Base-by-base conservation (phyloP, 2,797 vertebrate genomes). In the Gila robusta region DNA sequence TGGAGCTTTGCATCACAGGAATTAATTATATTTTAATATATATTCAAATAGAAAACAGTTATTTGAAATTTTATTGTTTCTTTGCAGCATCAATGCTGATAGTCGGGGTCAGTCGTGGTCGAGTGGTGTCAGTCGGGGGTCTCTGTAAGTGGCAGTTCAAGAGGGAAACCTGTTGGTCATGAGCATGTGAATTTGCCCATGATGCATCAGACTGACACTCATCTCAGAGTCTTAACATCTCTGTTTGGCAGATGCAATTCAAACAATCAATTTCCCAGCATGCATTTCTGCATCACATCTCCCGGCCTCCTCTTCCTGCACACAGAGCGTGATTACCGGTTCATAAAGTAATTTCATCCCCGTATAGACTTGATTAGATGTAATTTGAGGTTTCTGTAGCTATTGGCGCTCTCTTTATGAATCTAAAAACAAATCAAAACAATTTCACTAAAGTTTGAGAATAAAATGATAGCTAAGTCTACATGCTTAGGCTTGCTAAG, bases 181-280 rank as follows among this genome's bases (percentile, higher is more conserved):
- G 26, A 47, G 54, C 69, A 35, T 49, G 44, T 83, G 2, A 66
- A 52, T 83, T n/a, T 76, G 3, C 82, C 41, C 41, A 83, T 79
- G 52, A 79, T 62, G 26, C 76, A 62, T 71, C 52, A 32, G 39
- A 79, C 49, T 85, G 39, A 79, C 67, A 35, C 26, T 85, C 47
- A 84, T 77, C 62, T 35, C 41, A 23, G 12, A 67, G n/a, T 49
- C 64, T 11, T 19, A 72, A 85, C 37, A 28, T 79, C 39, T 85
- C 54, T 71, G 21, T 71, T 79, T 47, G 52, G 23, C 54, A 79
- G 39, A 85, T 85, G 67, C 52, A 64, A 62, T 19, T 39, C 39
- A 85, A 79, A 85, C 77, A 72, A 79, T 85, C 77, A 85, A 72
- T 79, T 85, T 49, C 54, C 67, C 83, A 85, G 83, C 67, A 21